Conservation (phyloP, 2,888 invertebrate species). For the Athalia rosae region DNA sequence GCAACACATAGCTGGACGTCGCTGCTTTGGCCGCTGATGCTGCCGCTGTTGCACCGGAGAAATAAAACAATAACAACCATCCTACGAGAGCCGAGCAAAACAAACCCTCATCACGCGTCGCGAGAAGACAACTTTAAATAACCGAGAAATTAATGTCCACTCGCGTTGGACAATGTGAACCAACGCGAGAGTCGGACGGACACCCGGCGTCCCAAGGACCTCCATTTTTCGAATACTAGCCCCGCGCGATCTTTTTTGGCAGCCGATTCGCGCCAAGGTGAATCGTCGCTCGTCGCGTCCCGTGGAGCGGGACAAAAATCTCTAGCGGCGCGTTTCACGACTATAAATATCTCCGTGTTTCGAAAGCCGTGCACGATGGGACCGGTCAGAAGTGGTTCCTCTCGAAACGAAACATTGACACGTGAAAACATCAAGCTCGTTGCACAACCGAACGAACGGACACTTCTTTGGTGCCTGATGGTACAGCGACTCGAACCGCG, state of each 20-base stretch:
- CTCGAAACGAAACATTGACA: constrained; percentile 29
- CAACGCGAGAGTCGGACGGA: background rate
- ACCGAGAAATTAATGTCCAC: constrained; percentile 36
- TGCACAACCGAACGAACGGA: constrained; percentile 26
- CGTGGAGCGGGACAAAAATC: too few species aligned
- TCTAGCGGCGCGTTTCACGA: too few species aligned
- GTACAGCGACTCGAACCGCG: constrained; percentile 21
- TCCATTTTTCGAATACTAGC: too few species aligned
- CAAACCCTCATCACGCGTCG: background rate
- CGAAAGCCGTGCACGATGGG: constrained; percentile 8
- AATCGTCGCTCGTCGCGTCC: too few species aligned
- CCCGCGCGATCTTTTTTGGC: too few species aligned
- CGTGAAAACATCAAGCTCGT: constrained; percentile 30
- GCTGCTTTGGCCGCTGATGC: too few species aligned
- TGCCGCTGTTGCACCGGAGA: background rate
- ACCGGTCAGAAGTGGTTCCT: constrained; percentile 1
- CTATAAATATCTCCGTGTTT: background rate
- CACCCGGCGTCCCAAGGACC: too few species aligned
- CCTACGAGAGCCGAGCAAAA: background rate
- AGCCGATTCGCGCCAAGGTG: too few species aligned
- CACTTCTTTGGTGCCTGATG: constrained; percentile 7
- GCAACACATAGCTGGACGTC: background rate
- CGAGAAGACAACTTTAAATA: constrained; percentile 24
- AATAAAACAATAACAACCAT: constrained; percentile 14
- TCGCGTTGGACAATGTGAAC: constrained; percentile 17